Evolutionary conservation across 2,797 vertebrate genomes (phyloP).

Genomic region (Coracias cyanogaster): DNA sequence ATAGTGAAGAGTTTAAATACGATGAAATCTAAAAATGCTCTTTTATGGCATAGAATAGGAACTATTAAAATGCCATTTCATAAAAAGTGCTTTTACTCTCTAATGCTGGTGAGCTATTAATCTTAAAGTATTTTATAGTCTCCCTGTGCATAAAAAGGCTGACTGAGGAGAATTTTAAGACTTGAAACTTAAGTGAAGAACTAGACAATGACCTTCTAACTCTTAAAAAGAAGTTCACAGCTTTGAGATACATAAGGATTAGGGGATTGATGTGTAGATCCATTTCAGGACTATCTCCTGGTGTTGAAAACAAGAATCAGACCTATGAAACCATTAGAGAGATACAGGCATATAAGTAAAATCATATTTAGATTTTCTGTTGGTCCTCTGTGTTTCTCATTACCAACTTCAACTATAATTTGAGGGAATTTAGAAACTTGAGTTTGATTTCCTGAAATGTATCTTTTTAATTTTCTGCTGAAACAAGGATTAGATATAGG

Average conservation of each 20-base stretch:
- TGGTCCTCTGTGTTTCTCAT: background rate
- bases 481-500: background rate
- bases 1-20: background rate
- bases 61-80: background rate
- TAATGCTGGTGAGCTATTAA: background rate
- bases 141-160: background rate
- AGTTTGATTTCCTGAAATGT: background rate
- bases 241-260: background rate
- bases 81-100: background rate
- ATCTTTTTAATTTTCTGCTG: background rate
- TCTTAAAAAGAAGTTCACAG: background rate
- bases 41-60: background rate
- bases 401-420: background rate
- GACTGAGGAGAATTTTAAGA: background rate
- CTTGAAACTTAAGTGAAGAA: background rate
- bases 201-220: background rate
- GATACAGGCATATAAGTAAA: background rate
- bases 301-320: background rate
- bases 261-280: background rate
- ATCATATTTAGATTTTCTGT: background rate
- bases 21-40: background rate
- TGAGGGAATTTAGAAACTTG: background rate
- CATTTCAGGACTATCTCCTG: background rate
- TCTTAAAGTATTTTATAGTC: background rate
- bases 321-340: background rate